phyloP scores from a whole-genome alignment of 2,113 vertebrate genomes.

The Microcebus tavaratra region DNA sequence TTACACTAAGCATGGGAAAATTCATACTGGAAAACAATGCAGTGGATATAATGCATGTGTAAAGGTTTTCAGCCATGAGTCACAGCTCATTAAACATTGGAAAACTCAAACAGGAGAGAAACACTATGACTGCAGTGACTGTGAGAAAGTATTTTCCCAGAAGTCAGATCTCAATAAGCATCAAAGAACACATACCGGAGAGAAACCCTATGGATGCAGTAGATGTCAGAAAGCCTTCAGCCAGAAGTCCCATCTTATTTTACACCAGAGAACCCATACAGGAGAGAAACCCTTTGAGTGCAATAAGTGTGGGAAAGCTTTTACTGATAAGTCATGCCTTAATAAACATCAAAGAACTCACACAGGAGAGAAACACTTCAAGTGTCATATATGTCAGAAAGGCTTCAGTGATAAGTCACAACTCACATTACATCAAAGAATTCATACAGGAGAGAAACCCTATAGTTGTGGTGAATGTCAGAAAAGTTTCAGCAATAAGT shows the following conservation, averaged over 20 bases:
- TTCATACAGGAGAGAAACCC: neutral
- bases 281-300: constrained; percentile 1
- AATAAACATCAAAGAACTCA: constrained; percentile 16
- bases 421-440: constrained; percentile 14
- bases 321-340: constrained; percentile 9
- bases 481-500: constrained; percentile 19
- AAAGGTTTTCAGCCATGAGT: neutral
- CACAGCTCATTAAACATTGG: neutral
- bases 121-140: neutral
- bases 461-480: constrained; percentile 21
- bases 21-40: neutral
- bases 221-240: neutral
- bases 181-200: neutral
- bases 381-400: neutral
- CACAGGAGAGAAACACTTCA: neutral
- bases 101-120: neutral
- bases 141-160: neutral
- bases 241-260: neutral
- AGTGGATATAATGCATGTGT: neutral
- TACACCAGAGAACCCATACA: constrained; percentile 15
- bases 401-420: neutral
- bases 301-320: neutral
- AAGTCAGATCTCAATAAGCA: neutral
- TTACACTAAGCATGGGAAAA: neutral
- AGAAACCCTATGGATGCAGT: neutral